Evolutionary conservation across 2,113 vertebrate species (phyloP).

Genomic region (Mormyrus iriodes): DNA sequence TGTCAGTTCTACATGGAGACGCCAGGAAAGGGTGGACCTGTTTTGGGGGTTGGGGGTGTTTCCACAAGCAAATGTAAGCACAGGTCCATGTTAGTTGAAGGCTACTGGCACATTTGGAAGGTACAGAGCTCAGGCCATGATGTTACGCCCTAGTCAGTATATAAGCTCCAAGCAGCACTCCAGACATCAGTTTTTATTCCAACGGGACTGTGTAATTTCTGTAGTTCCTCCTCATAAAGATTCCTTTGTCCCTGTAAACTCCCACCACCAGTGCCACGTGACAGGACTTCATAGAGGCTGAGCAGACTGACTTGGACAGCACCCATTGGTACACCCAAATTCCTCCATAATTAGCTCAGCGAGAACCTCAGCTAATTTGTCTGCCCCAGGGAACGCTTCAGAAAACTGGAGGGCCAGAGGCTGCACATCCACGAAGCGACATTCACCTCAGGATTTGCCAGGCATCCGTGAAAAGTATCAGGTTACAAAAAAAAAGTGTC

Average conservation of each 20-base stretch:
- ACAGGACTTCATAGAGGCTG: background rate
- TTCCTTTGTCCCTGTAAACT: conserved; percentile 23
- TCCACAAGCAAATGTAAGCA: background rate
- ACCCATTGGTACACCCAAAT: conserved; percentile 6
- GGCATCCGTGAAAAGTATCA: background rate
- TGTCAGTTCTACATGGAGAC: background rate
- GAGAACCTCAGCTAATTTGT: background rate
- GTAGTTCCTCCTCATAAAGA: conserved; percentile 28
- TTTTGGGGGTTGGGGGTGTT: background rate
- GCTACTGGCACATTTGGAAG: conserved; percentile 21
- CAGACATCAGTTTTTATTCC: conserved; percentile 32
- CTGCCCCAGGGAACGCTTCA: background rate
- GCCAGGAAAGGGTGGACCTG: conserved; percentile 10
- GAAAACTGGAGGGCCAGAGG: background rate
- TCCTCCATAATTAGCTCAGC: conserved; percentile 8
- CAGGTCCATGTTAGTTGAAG: conserved; percentile 16
- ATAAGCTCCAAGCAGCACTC: conserved; percentile 10
- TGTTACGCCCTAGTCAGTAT: conserved; percentile 32
- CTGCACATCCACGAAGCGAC: background rate
- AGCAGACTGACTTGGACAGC: background rate
- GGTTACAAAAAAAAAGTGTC: background rate
- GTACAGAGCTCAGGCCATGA: conserved; percentile 29
- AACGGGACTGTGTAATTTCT: conserved; percentile 34
- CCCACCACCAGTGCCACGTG: conserved; percentile 12
- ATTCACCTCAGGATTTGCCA: background rate